Evolutionary conservation across 1,140 invertebrate species (phyloP).

Genomic region (Asbolus verrucosus): DNA sequence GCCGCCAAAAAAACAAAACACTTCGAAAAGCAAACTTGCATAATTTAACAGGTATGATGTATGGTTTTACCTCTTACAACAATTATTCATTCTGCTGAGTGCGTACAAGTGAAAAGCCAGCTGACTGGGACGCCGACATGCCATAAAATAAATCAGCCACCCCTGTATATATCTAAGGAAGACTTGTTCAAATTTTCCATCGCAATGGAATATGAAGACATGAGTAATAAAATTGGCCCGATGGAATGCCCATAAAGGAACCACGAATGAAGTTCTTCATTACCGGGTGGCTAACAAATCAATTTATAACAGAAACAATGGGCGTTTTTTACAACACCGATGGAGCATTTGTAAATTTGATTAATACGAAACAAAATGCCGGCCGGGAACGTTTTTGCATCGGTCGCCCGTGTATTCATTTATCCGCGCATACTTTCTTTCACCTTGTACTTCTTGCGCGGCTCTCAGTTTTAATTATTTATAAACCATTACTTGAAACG

Average conservation of each 20-base stretch:
- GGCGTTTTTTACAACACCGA: neutral
- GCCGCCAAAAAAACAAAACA: constrained; percentile 12
- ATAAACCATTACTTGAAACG: constrained; percentile 29
- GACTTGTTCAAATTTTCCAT: constrained; percentile 9
- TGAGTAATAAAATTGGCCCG: constrained; percentile 25
- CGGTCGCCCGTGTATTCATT: constrained; percentile 11
- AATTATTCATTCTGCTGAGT: constrained; percentile 24
- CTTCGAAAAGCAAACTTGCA: neutral
- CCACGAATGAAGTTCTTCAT: constrained; percentile 26
- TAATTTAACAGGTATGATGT: constrained; percentile 29
- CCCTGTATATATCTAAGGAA: constrained; percentile 1
- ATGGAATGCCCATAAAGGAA: constrained; percentile 35
- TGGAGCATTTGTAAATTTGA: constrained; percentile 27
- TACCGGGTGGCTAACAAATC: constrained; percentile 33
- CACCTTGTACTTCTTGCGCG: constrained; percentile 32
- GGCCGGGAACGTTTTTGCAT: constrained; percentile 19
- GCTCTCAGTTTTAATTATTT: constrained; percentile 26
- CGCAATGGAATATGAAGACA: constrained; percentile 21
- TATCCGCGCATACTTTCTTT: constrained; percentile 37
- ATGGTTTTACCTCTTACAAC: neutral
- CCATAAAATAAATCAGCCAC: constrained; percentile 30
- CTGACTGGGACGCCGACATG: constrained; percentile 4
- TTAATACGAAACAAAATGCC: constrained; percentile 23
- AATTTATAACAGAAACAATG: constrained; percentile 26
- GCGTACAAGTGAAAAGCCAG: constrained; percentile 6